phyloP scores from a whole-genome alignment of 2,797 vertebrate genomes.

The Melanotaenia trifasciata region DNA sequence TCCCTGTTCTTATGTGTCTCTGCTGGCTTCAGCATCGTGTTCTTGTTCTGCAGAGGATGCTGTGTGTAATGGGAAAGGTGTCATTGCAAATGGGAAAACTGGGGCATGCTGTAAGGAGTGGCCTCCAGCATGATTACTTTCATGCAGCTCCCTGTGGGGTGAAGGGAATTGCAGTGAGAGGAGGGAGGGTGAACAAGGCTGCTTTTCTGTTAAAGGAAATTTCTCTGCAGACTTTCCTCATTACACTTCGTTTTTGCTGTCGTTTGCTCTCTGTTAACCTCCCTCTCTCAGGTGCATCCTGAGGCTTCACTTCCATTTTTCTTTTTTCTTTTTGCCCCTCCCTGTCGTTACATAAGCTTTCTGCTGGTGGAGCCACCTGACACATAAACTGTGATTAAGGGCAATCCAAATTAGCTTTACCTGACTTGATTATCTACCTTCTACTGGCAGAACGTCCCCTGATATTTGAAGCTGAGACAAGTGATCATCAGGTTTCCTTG shows the following conservation, averaged over 20 bases:
- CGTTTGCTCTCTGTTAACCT: not conserved
- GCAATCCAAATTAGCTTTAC: slow-evolving; percentile 25
- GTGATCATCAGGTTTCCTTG: slow-evolving; percentile 13
- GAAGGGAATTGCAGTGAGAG: not conserved
- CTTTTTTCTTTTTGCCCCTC: not conserved
- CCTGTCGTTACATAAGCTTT: not conserved
- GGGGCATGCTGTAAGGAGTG: slow-evolving; percentile 2
- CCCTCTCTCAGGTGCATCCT: not conserved
- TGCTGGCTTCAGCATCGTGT: not conserved
- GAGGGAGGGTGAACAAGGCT: too few relatives aligned
- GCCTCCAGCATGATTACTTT: slow-evolving; percentile 30
- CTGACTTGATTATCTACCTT: slow-evolving; percentile 39
- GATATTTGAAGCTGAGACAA: slow-evolving; percentile 30
- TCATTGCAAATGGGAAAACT: slow-evolving; percentile 43
- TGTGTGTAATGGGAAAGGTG: slow-evolving; percentile 30
- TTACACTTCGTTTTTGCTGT: not conserved
- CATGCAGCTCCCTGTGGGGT: slow-evolving; percentile 7
- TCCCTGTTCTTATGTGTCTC: not conserved
- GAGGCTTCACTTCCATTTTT: not conserved
- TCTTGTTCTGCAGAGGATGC: slow-evolving; percentile 16
- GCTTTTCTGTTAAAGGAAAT: too few relatives aligned
- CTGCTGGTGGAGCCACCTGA: slow-evolving; percentile 19
- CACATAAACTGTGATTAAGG: slow-evolving; percentile 30
- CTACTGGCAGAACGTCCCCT: slow-evolving; percentile 13
- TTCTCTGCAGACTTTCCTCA: not conserved